Percentiles rank a stretch among this genome's conserved stretches.
These are phyloP conservation scores for Drosophila cognata DNA, from an alignment of 2,888 invertebrate species.

Conservation along the genomic window DNA sequence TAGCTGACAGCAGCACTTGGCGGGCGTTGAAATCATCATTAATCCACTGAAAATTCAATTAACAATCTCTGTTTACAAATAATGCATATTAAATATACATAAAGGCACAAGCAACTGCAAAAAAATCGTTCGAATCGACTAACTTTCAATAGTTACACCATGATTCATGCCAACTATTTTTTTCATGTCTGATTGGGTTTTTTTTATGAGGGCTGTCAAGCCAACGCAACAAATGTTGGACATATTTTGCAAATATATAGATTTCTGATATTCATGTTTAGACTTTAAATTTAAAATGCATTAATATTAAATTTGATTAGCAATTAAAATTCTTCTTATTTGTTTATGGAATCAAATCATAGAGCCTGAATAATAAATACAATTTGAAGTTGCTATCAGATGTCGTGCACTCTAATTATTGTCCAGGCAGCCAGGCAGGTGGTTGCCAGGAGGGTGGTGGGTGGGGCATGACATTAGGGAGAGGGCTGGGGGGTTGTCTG, in stretches of 20 bases:
- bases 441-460: background rate
- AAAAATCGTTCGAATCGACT: background rate
- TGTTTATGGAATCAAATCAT: background rate
- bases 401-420: background rate
- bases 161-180: background rate
- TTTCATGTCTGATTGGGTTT: background rate
- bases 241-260: background rate
- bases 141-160: background rate
- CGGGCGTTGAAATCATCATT: too few relatives aligned
- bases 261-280: background rate
- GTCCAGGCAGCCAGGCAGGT: background rate
- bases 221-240: background rate
- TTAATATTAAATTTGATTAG: background rate
- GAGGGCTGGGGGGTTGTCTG: background rate
- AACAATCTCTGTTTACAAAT: too few relatives aligned
- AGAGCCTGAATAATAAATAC: background rate
- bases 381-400: background rate
- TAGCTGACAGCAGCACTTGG: background rate
- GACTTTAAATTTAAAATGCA: background rate
- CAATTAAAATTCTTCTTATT: background rate
- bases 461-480: background rate
- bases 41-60: too few relatives aligned
- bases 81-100: too few relatives aligned
- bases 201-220: background rate
- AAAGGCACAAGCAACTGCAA: too few relatives aligned